Percentiles rank a stretch among this genome's conserved stretches.
Conservation (phyloP, 2,797 vertebrate genomes). For the Galago senegalensis region DNA sequence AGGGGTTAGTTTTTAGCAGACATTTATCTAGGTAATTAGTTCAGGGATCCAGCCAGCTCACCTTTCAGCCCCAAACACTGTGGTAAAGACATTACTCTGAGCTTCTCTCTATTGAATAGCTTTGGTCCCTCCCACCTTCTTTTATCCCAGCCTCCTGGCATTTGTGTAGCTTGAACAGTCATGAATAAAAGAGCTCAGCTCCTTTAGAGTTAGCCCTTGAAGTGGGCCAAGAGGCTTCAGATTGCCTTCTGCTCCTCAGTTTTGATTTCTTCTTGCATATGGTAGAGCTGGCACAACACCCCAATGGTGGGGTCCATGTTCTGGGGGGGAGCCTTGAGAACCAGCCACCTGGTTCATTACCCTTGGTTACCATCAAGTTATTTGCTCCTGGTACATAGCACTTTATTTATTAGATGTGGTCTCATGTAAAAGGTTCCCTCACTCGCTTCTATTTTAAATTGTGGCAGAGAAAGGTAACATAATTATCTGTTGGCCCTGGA, state of each 20-base stretch:
- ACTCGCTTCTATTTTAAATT: background rate
- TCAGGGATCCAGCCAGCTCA: slow-evolving; percentile 83
- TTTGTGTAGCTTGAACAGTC: slow-evolving; percentile 88
- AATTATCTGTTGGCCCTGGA: slow-evolving; percentile 18
- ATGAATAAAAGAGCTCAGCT: slow-evolving; percentile 86
- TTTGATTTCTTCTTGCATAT: slow-evolving; percentile 78
- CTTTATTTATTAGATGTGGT: background rate
- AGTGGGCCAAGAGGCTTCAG: slow-evolving; percentile 77
- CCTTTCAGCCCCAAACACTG: slow-evolving; percentile 83
- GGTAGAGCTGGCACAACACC: slow-evolving; percentile 73
- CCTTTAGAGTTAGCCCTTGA: slow-evolving; percentile 79
- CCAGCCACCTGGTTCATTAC: slow-evolving; percentile 29
- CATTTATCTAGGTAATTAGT: slow-evolving; percentile 84
- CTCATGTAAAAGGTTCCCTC: background rate
- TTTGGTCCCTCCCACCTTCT: slow-evolving; percentile 72
- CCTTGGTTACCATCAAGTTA: background rate
- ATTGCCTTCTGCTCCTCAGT: slow-evolving; percentile 73
- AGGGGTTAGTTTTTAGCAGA: slow-evolving; percentile 73
- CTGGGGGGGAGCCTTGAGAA: slow-evolving; percentile 38
- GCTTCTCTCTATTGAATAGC: slow-evolving; percentile 84
- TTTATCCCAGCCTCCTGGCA: slow-evolving; percentile 84
- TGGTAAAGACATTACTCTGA: slow-evolving; percentile 82
- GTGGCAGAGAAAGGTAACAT: slow-evolving; percentile 35
- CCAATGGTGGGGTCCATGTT: background rate
- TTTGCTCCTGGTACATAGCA: slow-evolving; percentile 10